Evolutionary conservation across 2,797 vertebrate species (phyloP), one percentile per base, ranked within the genome.

Genomic region (Nothura maculosa): DNA sequence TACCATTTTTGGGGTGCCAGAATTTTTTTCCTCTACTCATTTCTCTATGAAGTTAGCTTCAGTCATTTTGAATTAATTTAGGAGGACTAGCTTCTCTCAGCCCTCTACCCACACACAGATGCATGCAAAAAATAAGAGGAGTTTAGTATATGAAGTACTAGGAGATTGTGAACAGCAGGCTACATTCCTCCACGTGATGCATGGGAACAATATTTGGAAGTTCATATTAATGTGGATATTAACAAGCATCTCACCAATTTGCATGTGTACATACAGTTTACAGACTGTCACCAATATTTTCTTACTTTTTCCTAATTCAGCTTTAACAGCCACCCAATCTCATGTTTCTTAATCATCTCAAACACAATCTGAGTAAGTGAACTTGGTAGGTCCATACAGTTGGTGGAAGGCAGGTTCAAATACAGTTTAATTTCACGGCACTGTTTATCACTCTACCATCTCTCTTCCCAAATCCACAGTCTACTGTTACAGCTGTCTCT

Each of bases 61-160:
- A 90, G 66, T 81, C 9, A 85, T 96, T 96, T 93, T 95, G 76
- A 90, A 93, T 90, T 94, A 25, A 89, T 94, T 95, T 87, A 85
- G 66, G 72, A 90, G 38, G 55, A 90, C 85, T 85, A 47, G 34
- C n/a, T 90, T 85, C 66, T 82, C 36, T 93, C 80, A 92, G 22
- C 85, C 20, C 2, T 78, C 74, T 69, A 61, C n/a, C 36, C 77
- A 92, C 55, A 57, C 66, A 60, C 42, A 90, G 57, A 89, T 67
- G 42, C 64, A 66, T 36, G 28, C 25, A 77, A 77, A 92, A 77
- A 5, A 0, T 28, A 81, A 57, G 50, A 64, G 62, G 68, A 92
- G 12, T 19, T 87, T 64, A 70, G 18, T 64, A 18, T 84, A n/a
- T 55, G 30, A 16, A 89, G 27, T 47, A 72, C n/a, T 55, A 58